These are phyloP conservation scores for Drosophila cardini DNA, from an alignment of 1,140 invertebrate genomes.

Conservation along the genomic window DNA sequence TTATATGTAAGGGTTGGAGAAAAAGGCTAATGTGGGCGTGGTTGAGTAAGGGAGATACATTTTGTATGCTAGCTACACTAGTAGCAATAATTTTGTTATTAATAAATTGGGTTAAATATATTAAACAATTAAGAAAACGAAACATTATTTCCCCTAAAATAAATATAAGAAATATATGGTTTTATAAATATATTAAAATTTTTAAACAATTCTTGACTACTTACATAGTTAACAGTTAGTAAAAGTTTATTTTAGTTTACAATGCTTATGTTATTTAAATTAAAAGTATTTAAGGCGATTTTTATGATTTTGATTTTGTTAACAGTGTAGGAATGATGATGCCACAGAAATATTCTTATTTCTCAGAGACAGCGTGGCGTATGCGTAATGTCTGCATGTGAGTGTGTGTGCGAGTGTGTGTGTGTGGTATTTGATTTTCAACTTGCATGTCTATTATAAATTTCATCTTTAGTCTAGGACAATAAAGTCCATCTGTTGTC, in stretches of 20 bases:
- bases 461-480: conserved; percentile 72
- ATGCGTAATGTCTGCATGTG: conserved; percentile 22
- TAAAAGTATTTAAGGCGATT: no score
- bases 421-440: conserved; percentile 62
- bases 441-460: conserved; percentile 76
- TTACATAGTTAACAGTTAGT: no score
- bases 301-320: no score
- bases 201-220: no score
- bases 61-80: conserved; percentile 1
- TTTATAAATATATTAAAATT: no score
- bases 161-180: no score
- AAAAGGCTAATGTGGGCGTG: conserved; percentile 6
- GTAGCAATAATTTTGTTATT: no score
- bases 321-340: not conserved
- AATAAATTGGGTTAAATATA: no score
- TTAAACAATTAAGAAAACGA: no score
- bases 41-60: conserved; percentile 16
- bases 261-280: no score
- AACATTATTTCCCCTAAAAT: no score
- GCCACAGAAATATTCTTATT: conserved; percentile 37
- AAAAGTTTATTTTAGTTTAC: no score
- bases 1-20: conserved; percentile 23
- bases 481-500: conserved; percentile 83
- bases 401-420: conserved; percentile 14
- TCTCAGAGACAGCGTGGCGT: conserved; percentile 29